Evolutionary conservation across 1,140 invertebrate genomes (phyloP).

Genomic region (Galleria mellonella): DNA sequence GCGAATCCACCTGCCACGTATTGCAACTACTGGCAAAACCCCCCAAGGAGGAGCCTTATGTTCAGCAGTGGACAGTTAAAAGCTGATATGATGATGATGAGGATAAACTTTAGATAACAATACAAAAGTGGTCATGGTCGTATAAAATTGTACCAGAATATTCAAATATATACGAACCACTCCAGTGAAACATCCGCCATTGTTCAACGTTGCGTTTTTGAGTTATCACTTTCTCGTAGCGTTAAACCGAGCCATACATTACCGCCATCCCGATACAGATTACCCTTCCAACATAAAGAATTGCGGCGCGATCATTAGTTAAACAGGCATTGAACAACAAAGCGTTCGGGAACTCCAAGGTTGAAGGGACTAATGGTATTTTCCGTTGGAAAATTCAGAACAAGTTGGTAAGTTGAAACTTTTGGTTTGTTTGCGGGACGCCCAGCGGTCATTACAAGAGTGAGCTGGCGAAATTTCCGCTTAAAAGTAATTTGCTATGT

Average conservation of each 20-base stretch:
- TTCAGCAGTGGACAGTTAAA: too few species aligned
- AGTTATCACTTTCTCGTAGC: not conserved
- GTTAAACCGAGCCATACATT: constrained; percentile 1
- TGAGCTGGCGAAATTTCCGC: constrained; percentile 37
- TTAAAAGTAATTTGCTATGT: constrained; percentile 61
- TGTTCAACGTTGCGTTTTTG: constrained; percentile 1
- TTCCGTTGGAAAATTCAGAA: constrained; percentile 9
- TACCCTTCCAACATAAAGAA: not conserved
- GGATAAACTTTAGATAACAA: too few species aligned
- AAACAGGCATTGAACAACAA: constrained; percentile 3
- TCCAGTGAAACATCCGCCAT: not conserved
- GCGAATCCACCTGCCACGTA: too few species aligned
- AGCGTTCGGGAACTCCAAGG: constrained; percentile 1
- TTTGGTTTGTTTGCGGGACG: constrained; percentile 50
- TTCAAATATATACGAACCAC: too few species aligned
- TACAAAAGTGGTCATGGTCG: too few species aligned
- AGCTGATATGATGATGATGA: too few species aligned
- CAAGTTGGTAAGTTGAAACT: constrained; percentile 49
- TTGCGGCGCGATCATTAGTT: constrained; percentile 1
- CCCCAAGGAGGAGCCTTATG: too few species aligned
- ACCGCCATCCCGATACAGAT: not conserved
- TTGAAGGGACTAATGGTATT: constrained; percentile 6
- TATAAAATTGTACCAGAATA: too few species aligned
- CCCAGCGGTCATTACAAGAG: constrained; percentile 40
- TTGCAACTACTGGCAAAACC: too few species aligned